Evolutionary conservation across 2,888 invertebrate species (phyloP).

Genomic region (Drosophila greeni): DNA sequence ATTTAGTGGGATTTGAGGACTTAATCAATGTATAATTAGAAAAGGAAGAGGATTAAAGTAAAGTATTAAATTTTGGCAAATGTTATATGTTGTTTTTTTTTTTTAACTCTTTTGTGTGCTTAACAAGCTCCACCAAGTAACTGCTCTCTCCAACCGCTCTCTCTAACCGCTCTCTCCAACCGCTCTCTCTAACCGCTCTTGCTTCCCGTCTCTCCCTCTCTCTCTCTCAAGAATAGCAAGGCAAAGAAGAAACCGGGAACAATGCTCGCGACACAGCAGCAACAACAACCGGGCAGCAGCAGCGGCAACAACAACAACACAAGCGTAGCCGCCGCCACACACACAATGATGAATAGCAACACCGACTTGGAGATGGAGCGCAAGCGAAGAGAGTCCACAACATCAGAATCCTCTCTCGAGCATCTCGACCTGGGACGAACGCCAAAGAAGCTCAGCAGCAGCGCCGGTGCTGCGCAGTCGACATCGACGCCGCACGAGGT

Average conservation of each 20-base stretch:
- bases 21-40: too few relatives aligned
- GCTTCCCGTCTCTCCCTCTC: too few relatives aligned
- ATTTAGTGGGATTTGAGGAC: too few relatives aligned
- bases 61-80: neutral
- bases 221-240: neutral
- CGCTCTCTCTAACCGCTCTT: neutral
- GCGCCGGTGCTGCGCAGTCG: slow-evolving; percentile 55
- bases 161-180: neutral
- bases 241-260: slow-evolving; percentile 10
- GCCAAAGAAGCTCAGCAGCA: slow-evolving; percentile 74
- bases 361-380: slow-evolving; percentile 73
- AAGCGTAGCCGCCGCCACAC: slow-evolving; percentile 7
- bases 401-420: slow-evolving; percentile 79
- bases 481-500: slow-evolving; percentile 71
- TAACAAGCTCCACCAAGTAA: neutral
- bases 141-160: neutral
- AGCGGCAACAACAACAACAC: slow-evolving; percentile 32
- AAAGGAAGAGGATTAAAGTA: too few relatives aligned
- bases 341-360: slow-evolving; percentile 10
- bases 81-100: neutral
- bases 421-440: slow-evolving; percentile 77
- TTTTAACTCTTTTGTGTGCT: neutral
- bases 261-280: slow-evolving; percentile 39
- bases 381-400: slow-evolving; percentile 76
- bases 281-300: slow-evolving; percentile 23